A percentile compares a stretch with the other conserved stretches of the same genome.
These are phyloP conservation scores for Cydia amplana DNA, from an alignment of 1,140 invertebrate genomes.

Conservation along the genomic window DNA sequence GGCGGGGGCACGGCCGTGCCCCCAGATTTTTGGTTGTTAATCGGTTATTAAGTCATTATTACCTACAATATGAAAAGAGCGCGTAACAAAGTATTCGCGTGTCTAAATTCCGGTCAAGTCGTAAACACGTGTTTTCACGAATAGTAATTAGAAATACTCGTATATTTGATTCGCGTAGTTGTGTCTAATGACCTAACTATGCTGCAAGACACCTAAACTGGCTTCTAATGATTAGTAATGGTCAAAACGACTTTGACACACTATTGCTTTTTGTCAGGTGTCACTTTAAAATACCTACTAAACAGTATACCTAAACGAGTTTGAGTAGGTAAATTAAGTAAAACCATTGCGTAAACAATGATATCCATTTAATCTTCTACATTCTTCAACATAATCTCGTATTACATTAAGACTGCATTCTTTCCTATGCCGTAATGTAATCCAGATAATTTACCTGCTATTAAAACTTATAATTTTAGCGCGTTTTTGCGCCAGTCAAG, in stretches of 20 bases:
- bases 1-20: too few species aligned
- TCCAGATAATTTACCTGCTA: too few species aligned
- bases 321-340: neutral
- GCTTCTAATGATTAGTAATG: conserved; percentile 6
- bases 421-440: neutral
- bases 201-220: neutral
- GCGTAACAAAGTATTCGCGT: conserved; percentile 10
- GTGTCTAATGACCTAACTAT: neutral
- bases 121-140: conserved; percentile 14
- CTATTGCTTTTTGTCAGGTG: neutral
- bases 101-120: conserved; percentile 16
- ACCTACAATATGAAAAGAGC: neutral
- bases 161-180: neutral
- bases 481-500: too few species aligned
- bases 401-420: neutral
- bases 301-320: too few species aligned
- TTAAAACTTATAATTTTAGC: too few species aligned
- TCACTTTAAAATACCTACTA: neutral
- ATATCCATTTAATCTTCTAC: neutral
- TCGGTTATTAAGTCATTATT: conserved; percentile 5
- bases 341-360: neutral
- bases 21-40: too few species aligned
- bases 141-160: neutral
- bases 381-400: neutral
- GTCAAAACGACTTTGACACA: neutral